Base-by-base conservation (phyloP, 2,797 vertebrate genomes). In the Sebastes oblongus region DNA sequence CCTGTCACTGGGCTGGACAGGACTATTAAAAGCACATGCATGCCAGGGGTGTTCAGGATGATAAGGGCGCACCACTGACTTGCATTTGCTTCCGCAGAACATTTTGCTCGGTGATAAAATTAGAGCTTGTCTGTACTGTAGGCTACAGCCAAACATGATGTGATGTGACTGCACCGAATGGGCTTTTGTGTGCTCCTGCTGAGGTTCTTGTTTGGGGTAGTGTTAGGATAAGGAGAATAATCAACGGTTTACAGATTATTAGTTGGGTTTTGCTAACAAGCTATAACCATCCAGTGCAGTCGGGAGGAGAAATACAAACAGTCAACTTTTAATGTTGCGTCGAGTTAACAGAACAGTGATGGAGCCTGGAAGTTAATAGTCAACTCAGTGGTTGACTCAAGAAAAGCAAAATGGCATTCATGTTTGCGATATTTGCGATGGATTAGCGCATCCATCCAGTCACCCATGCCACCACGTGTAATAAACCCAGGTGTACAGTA, bases 61-160 rank as follows among this genome's bases (percentile, higher is more conserved):
- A 91, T 86, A 75, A 89, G 89, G 88, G 32, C 83, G 70, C 32
- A 25, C 36, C n/a, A 72, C 50, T 74, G 84, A 84, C 85, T 80
- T 75, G 52, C 67, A 64, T 75, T 72, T 74, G 75, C 76, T 78
- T 36, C 62, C 25, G 61, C 66, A 82, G 75, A 85, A 82, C 73
- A 84, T 82, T 87, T 72, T 60, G 54, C 75, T 71, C 7, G 18
- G 52, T 55, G 77, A 72, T 88, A 88, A 75, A 89, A 83, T 83
- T 83, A 91, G 84, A 87, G 30, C 36, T 34, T 68, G 75, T 72
- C 82, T 74, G 27, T 13, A 56, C 82, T 85, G 73, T 46, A 36
- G 79, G 82, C 83, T 69, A 32, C 16, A 72, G 74, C 4, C 22
- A 2, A 66, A 72, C 58, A 46, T 86, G 77, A 90, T 74, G 60